A percentile compares a stretch with the other conserved stretches of the same genome.
These are phyloP conservation scores for Chondrosia reniformis DNA, from an alignment of 37 sponge, comb jelly and placozoan species.

Conservation along the genomic window DNA sequence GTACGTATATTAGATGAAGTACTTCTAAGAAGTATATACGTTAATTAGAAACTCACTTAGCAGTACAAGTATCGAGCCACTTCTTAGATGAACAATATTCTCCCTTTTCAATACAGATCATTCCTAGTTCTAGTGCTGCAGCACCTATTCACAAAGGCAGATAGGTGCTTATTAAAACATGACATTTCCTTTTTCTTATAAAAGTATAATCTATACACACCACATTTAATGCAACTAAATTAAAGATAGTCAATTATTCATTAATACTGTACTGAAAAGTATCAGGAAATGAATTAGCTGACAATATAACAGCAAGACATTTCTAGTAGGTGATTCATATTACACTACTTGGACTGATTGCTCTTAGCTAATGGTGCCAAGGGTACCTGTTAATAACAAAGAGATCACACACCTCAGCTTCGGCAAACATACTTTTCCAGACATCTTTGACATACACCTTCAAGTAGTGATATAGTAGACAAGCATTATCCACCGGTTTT, in stretches of 20 bases:
- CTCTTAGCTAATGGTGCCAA: too few relatives aligned
- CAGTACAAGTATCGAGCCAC: conserved; percentile 28
- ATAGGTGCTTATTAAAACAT: too few relatives aligned
- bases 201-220: too few relatives aligned
- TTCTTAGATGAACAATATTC: conserved; percentile 35
- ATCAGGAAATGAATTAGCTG: too few relatives aligned
- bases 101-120: conserved; percentile 50
- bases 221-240: too few relatives aligned
- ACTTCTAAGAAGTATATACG: background rate
- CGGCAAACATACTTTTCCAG: conserved; percentile 32
- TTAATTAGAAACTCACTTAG: conserved; percentile 41
- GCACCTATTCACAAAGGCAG: background rate
- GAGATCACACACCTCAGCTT: conserved; percentile 47
- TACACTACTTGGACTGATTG: too few relatives aligned
- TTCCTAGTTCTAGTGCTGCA: conserved; percentile 59
- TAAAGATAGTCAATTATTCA: too few relatives aligned
- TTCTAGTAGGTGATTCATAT: too few relatives aligned
- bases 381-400: conserved; percentile 49
- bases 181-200: too few relatives aligned
- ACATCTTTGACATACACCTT: conserved; percentile 51
- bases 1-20: background rate
- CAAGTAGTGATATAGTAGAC: conserved; percentile 56
- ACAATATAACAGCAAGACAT: too few relatives aligned
- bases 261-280: too few relatives aligned
- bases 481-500: conserved; percentile 54